Evolutionary conservation across 2,113 vertebrate species (phyloP), one percentile per base, ranked within the genome.

Genomic region (Ctenomys sociabilis): DNA sequence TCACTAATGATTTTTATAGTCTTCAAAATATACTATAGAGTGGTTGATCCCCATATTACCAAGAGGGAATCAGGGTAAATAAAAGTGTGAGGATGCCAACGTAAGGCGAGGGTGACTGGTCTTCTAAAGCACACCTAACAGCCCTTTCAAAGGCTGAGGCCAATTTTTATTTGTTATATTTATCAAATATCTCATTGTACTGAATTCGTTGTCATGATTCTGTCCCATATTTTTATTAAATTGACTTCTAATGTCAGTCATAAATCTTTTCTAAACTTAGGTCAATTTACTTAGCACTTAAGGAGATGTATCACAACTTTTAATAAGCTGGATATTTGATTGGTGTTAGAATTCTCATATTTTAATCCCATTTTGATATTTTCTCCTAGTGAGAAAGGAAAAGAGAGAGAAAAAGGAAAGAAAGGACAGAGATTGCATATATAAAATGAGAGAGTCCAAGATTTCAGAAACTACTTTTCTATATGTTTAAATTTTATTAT

Each of bases 261-360:
- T 96, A 97, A 98, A 97, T 96, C 64, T 73, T 96, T 97, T 95
- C 93, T 93, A 93, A 97, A 97, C 72, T 92, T 97, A 75, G 87
- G 73, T 88, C 64, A 96, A 96, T 98, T 97, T 97, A 80, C 85
- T 83, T 94, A 97, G 92, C 57, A 91, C 95, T 97, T 90, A 90
- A 97, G 66, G 96, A 97, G 93, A 97, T 80, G 35, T 83, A 94
- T 85, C 0, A 13, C 72, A 11, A 19, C 12, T 57, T 97, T 84
- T 64, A 75, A 94, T 95, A 95, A 95, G 37, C 40, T 68, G 0
- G 17, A 83, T 63, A 16, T 97, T 95, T 96, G 64, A 96, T 26
- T 82, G 82, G 35, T 85, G 16, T 90, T 97, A 52, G 83, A 93
- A 7, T 87, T 91, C 54, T 96, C 45, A 35, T 81, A 66, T 78